Conservation (phyloP, 2,888 invertebrate species). For the Acrobasis suavella region DNA sequence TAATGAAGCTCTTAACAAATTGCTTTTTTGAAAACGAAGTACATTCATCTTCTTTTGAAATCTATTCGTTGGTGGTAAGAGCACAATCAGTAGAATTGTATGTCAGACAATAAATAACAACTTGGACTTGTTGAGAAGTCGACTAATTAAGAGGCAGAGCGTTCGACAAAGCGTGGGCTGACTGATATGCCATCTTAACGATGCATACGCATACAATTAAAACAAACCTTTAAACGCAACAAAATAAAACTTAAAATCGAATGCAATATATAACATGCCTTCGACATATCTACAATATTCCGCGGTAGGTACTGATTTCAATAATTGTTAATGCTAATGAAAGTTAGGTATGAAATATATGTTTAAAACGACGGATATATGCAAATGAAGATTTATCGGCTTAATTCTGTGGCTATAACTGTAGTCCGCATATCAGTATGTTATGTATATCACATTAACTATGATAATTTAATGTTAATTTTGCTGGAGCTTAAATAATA, state of each 20-base stretch:
- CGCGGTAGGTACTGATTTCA: slow-evolving; percentile 59
- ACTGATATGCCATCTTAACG: slow-evolving; percentile 51
- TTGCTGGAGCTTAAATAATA: slow-evolving; percentile 12
- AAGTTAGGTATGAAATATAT: slow-evolving; percentile 47
- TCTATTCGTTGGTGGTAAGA: slow-evolving; percentile 57
- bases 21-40: slow-evolving; percentile 32
- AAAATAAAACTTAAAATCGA: slow-evolving; percentile 28
- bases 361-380: slow-evolving; percentile 40
- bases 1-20: slow-evolving; percentile 8
- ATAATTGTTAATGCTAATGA: slow-evolving; percentile 72
- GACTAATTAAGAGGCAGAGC: slow-evolving; percentile 79
- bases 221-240: slow-evolving; percentile 40
- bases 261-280: slow-evolving; percentile 39
- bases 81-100: slow-evolving; percentile 66
- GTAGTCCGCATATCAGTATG: slow-evolving; percentile 13
- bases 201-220: slow-evolving; percentile 42
- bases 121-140: slow-evolving; percentile 61
- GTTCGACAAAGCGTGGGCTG: slow-evolving; percentile 64
- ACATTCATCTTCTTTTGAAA: slow-evolving; percentile 56
- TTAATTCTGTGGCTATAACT: slow-evolving; percentile 21
- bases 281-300: slow-evolving; percentile 61
- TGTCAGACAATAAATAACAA: slow-evolving; percentile 71
- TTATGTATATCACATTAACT: slow-evolving; percentile 17
- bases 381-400: slow-evolving; percentile 30
- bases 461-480: slow-evolving; percentile 20